Conservation (phyloP, 2,888 invertebrate genomes). For the Rotaria magnacalcarata region DNA sequence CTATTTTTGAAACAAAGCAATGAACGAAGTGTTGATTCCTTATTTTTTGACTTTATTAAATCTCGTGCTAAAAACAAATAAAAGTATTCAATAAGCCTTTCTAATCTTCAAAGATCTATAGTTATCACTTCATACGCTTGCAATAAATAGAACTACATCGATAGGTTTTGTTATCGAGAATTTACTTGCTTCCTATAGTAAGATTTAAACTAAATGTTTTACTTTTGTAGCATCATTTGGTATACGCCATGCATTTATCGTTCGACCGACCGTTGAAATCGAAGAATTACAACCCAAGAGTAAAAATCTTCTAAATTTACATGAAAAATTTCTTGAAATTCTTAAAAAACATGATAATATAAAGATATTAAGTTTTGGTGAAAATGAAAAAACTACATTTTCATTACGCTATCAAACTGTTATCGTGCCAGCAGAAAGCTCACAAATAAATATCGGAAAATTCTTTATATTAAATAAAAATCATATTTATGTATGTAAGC, state of each 20-base stretch:
- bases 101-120: too few species aligned
- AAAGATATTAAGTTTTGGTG: not conserved
- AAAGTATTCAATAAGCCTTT: too few species aligned
- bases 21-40: too few species aligned
- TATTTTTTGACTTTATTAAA: too few species aligned
- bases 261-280: not conserved
- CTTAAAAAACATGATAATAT: not conserved
- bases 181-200: too few species aligned
- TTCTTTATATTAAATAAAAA: not conserved
- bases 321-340: not conserved
- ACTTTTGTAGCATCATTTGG: not conserved
- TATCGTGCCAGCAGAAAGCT: not conserved
- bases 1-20: too few species aligned
- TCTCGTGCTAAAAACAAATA: too few species aligned
- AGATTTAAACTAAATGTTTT: not conserved
- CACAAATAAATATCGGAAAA: slow-evolving; percentile 8
- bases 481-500: slow-evolving; percentile 1
- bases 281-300: not conserved
- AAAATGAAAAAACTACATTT: slow-evolving; percentile 22
- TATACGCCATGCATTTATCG: not conserved
- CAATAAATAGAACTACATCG: too few species aligned
- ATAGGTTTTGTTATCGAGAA: too few species aligned
- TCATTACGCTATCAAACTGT: slow-evolving; percentile 14
- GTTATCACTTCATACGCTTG: too few species aligned
- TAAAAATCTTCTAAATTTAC: not conserved